Base-by-base conservation (phyloP, 2,797 vertebrate species). In the Ctenochaetus hawaiiensis region DNA sequence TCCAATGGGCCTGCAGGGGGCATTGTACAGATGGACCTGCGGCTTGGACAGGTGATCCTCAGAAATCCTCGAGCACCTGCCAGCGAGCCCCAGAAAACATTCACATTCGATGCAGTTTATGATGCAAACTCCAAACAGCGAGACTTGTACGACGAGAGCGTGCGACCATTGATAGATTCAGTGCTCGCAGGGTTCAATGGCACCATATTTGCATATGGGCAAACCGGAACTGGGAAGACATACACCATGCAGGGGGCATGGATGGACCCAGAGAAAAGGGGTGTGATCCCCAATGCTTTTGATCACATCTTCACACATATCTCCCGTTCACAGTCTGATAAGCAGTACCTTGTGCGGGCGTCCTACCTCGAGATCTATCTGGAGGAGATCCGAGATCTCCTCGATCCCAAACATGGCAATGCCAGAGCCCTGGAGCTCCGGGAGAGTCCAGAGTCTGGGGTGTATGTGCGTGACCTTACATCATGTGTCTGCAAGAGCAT, bases 271-370 rank as follows among this genome's bases (percentile, higher is more conserved):
- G 98, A 98, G 89, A 96, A 95, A 75, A 92, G 96, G 0, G 98
- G 98, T 10, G 94, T 99, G 87, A 97, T 98, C 77, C 98, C 98
- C 63, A 97, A 94, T 5, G 94, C 98, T 45, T 98, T 99, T 13
- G 98, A 99, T 83, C 97, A 99, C 90, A 96, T 99, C 87, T 99
- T 99, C 93, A 99, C 97, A 0, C 97, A 98, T 89, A 99, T 99
- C 91, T 98, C 98, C 0, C 96, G 98, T 82, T 98, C 98, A 0
- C 96, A 97, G 91, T 92, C 93, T 0, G 97, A 98, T 92, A 97
- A 94, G 90, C 98, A 99, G 93, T 99, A 97, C 90, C 94, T 99
- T 87, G 97, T 99, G 53, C 94, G 98, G 78, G 98, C 97, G 0
- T 99, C 98, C 30, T 99, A 99, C 94, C 93, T 99, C 65, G 98